Evolutionary conservation across 2,113 vertebrate species (phyloP), one percentile per base, ranked within the genome.

Genomic region (Nymphicus hollandicus): DNA sequence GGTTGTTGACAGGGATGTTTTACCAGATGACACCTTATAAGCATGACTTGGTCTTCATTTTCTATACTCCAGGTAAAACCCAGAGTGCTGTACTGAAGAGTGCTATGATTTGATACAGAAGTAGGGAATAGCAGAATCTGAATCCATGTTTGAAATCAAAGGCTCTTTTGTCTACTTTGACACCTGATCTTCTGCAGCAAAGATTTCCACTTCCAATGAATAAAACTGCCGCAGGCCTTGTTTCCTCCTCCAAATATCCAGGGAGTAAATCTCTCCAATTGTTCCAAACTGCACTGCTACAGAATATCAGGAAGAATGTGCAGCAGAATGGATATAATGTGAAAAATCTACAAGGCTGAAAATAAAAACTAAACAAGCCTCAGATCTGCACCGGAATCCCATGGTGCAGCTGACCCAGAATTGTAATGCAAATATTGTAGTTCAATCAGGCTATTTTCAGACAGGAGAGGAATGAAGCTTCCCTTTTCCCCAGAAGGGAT

Each of bases 381-480:
- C 91, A 95, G 89, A 94, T 95, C 88, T 95, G 91, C 83, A 80
- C 29, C 37, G 10, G 80, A 95, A 80, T 97, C 97, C 94, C 96
- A 86, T 41, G 95, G 94, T 94, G 89, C 95, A 92, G 96, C 91
- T 97, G 96, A 97, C 86, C 97, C 95, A 97, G 97, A 97, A 97
- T 96, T 97, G 95, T 97, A 95, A 96, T 96, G 96, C 95, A 97
- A 96, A 97, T 97, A 97, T 93, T 96, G 95, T 85, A 95, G 52
- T 91, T 97, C 96, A 56, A 49, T 94, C 95, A 78, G 95, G 97
- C 95, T 97, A 97, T 97, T 97, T 98, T 97, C 97, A 97, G 97
- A 91, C 70, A 78, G 85, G 90, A 90, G 77, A 86, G 92, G 93
- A 95, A 86, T 85, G 92, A 97, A 93, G 88, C 49, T 95, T 95